These are phyloP conservation scores for Murina feae DNA, from an alignment of 2,113 vertebrate genomes.

Conservation along the genomic window DNA sequence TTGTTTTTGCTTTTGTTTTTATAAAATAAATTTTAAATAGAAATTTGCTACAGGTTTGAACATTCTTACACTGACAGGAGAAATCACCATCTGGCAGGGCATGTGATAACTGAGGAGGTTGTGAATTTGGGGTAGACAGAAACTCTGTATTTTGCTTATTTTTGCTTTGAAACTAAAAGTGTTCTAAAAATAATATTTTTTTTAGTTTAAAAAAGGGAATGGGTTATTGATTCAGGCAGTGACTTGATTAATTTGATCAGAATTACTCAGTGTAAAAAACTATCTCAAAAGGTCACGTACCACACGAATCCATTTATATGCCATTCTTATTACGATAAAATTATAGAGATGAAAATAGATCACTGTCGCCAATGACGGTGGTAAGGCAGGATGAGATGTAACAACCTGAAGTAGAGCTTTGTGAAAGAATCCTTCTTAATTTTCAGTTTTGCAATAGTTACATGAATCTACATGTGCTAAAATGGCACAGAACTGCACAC, in stretches of 20 bases:
- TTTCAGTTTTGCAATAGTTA: background rate
- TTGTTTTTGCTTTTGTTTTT: background rate
- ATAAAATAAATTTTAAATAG: background rate
- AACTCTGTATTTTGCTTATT: background rate
- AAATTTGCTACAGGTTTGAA: background rate
- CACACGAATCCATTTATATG: background rate
- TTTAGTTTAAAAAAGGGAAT: background rate
- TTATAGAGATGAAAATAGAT: background rate
- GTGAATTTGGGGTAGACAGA: accelerated
- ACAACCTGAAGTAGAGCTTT: background rate
- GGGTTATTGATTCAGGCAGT: background rate
- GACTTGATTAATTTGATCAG: background rate
- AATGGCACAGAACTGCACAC: background rate
- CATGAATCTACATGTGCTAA: background rate
- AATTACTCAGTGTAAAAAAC: background rate
- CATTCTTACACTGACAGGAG: background rate
- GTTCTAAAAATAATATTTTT: background rate
- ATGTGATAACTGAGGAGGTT: too few species aligned
- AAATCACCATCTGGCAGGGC: background rate
- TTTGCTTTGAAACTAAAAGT: background rate
- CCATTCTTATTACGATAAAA: background rate
- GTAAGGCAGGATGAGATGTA: too few species aligned
- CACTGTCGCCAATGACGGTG: background rate
- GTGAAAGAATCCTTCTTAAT: background rate
- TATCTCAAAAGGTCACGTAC: background rate